Conservation (phyloP, 2,113 vertebrate species). For the Pogona vitticeps region DNA sequence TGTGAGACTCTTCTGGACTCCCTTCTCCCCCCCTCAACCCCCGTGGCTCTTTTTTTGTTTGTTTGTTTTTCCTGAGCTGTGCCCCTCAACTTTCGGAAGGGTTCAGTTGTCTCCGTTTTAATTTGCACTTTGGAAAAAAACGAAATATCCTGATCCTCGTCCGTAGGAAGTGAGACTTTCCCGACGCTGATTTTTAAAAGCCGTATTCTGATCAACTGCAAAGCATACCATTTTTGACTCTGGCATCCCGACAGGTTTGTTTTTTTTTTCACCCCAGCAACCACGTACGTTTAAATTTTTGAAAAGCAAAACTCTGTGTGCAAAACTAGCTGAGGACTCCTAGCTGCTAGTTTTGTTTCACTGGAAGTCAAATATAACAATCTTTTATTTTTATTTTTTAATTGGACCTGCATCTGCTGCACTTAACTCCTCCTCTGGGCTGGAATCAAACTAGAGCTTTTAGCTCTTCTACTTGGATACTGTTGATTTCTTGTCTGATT, state of each 20-base stretch:
- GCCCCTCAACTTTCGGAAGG: conserved; percentile 49
- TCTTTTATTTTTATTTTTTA: conserved; percentile 55
- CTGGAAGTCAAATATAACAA: conserved; percentile 55
- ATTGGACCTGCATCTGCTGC: conserved; percentile 72
- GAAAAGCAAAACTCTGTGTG: conserved; percentile 54
- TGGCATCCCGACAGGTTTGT: conserved; percentile 43
- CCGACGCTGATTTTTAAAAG: conserved; percentile 36
- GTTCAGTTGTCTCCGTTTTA: conserved; percentile 41
- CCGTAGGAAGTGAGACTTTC: conserved; percentile 68
- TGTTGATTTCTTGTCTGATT: conserved; percentile 62
- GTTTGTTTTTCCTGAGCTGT: conserved; percentile 17
- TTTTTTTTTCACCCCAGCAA: conserved; percentile 49
- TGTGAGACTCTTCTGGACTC: conserved; percentile 47
- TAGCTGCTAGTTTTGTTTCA: conserved; percentile 58
- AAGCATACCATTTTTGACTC: conserved; percentile 43
- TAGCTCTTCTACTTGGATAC: conserved; percentile 67
- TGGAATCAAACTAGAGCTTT: conserved; percentile 69
- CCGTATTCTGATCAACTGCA: conserved; percentile 56
- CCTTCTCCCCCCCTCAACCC: not conserved
- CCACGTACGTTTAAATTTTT: conserved; percentile 61
- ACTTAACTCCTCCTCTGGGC: conserved; percentile 65
- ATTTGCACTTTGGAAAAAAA: conserved; percentile 69
- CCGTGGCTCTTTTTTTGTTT: not conserved
- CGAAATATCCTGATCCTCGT: conserved; percentile 62
- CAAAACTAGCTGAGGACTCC: conserved; percentile 43